Evolutionary conservation across 2,888 invertebrate species (phyloP).

Genomic region (Caenorhabditis virilis): DNA sequence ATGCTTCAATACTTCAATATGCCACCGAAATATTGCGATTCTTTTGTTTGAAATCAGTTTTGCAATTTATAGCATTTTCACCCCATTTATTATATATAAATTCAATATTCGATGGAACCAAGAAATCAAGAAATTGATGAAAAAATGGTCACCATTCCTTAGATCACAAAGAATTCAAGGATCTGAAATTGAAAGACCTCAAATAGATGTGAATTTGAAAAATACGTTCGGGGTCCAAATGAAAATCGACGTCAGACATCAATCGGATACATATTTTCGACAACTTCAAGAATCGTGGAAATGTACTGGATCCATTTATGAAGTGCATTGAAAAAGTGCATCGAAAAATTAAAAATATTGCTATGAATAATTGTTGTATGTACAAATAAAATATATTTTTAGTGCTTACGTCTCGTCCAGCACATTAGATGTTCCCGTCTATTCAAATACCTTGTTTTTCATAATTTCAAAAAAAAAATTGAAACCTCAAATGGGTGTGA

Average conservation of each 20-base stretch:
- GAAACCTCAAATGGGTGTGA: too few species aligned
- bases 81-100: conserved; percentile 31
- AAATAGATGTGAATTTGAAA: conserved; percentile 6
- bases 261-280: conserved; percentile 27
- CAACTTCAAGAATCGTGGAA: conserved; percentile 21
- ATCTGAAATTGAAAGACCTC: neutral
- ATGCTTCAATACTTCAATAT: conserved; percentile 7
- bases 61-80: conserved; percentile 18
- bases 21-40: conserved; percentile 22
- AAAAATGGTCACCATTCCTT: neutral
- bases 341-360: too few species aligned
- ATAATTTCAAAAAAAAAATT: too few species aligned
- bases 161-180: conserved; percentile 1
- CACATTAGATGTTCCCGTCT: too few species aligned
- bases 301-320: too few species aligned
- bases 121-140: conserved; percentile 10
- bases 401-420: too few species aligned
- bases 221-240: conserved; percentile 29
- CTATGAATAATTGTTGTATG: too few species aligned
- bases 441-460: too few species aligned
- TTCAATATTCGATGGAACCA: conserved; percentile 25
- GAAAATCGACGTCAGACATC: conserved; percentile 29
- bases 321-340: too few species aligned
- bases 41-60: neutral
- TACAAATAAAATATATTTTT: too few species aligned